phyloP scores from a whole-genome alignment of 2,888 invertebrate genomes.

The Vesta saturnalis region DNA sequence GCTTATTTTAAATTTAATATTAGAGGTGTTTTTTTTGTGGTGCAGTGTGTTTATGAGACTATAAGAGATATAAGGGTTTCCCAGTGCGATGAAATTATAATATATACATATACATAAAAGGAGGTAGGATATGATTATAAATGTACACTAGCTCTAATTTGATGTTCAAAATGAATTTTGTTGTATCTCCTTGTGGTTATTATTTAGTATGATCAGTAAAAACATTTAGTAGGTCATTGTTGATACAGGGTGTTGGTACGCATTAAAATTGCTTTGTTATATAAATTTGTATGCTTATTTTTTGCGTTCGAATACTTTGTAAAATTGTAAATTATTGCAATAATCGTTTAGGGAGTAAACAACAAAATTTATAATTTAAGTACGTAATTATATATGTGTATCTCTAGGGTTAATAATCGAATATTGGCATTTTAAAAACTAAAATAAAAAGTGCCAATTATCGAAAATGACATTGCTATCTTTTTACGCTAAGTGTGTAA shows the following conservation, averaged over 20 bases:
- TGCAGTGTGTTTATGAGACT: conserved; percentile 15
- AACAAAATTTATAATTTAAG: conserved; percentile 32
- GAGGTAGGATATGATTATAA: conserved; percentile 28
- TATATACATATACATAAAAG: conserved; percentile 21
- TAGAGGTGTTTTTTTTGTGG: conserved; percentile 9
- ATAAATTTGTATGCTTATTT: not conserved
- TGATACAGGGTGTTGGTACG: conserved; percentile 31
- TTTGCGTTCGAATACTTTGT: conserved; percentile 4
- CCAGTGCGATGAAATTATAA: conserved; percentile 35
- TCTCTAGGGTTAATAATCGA: conserved; percentile 24
- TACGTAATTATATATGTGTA: conserved; percentile 33
- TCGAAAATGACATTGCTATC: conserved; percentile 10
- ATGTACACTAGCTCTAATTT: conserved; percentile 36
- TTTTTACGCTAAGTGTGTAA: conserved; percentile 30
- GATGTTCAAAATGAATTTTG: conserved; percentile 34
- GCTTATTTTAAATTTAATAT: conserved; percentile 25
- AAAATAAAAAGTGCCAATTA: not conserved
- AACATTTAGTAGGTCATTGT: conserved; percentile 11
- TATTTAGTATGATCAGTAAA: not conserved
- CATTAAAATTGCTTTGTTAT: not conserved
- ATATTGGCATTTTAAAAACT: conserved; percentile 5
- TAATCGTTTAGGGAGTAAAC: conserved; percentile 12
- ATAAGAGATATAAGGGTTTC: conserved; percentile 35
- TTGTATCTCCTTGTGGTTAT: conserved; percentile 25
- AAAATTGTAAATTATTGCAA: conserved; percentile 15